phyloP scores from a whole-genome alignment of 2,113 vertebrate species.

The Galbula dea region DNA sequence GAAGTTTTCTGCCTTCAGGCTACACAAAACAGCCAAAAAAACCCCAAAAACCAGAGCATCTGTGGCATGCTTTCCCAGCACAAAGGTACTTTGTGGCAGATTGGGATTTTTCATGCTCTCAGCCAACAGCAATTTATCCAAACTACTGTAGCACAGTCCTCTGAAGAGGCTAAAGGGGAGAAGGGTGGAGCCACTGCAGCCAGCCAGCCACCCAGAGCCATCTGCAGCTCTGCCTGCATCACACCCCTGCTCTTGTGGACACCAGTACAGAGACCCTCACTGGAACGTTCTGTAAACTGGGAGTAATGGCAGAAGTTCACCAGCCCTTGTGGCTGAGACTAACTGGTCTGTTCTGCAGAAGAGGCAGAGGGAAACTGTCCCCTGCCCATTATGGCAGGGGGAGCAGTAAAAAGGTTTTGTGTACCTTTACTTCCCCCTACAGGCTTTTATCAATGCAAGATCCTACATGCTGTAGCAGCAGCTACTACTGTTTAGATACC shows the following conservation, averaged over 20 bases:
- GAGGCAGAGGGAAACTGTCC: background rate
- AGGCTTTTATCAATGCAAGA: background rate
- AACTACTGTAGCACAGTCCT: background rate
- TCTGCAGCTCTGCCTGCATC: background rate
- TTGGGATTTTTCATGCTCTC: background rate
- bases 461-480: background rate
- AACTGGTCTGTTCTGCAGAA: background rate
- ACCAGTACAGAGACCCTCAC: too few species aligned
- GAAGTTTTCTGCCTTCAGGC: background rate
- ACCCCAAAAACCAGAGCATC: background rate
- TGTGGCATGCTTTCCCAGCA: background rate
- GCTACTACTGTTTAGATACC: background rate
- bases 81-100: background rate
- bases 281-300: background rate
- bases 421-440: background rate
- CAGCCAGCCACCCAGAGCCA: background rate
- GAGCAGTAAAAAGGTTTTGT: background rate
- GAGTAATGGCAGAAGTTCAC: background rate
- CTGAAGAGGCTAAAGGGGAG: background rate
- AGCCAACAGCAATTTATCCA: background rate
- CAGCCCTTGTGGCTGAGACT: background rate
- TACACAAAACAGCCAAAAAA: background rate
- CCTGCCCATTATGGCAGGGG: background rate
- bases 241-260: rapidly evolving
- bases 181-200: background rate